phyloP scores from a whole-genome alignment of 2,797 vertebrate genomes.

The Cottoperca gobio region DNA sequence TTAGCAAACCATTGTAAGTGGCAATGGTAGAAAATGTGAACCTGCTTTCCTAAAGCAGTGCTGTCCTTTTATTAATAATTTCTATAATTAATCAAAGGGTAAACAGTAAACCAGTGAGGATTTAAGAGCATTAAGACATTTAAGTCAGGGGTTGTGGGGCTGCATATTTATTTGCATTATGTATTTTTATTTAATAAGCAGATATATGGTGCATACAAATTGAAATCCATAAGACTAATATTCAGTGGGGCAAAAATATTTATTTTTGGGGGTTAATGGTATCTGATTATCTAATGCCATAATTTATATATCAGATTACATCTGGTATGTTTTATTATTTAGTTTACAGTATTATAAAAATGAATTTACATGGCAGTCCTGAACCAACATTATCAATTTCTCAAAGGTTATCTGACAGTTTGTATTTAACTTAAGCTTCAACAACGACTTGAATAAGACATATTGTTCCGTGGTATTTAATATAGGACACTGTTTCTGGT shows the following conservation, averaged over 20 bases:
- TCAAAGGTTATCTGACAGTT: not conserved
- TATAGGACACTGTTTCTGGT: too few relatives aligned
- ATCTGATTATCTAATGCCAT: not conserved
- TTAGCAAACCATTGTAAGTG: constrained; percentile 65
- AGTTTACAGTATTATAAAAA: too few relatives aligned
- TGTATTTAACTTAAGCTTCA: not conserved
- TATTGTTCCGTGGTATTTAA: not conserved
- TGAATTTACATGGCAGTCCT: not conserved
- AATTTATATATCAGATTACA: not conserved
- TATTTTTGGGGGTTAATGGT: not conserved
- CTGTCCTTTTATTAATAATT: constrained; percentile 47
- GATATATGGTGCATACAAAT: not conserved
- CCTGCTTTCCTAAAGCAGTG: constrained; percentile 30
- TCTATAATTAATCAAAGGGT: constrained; percentile 57
- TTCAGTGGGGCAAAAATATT: not conserved
- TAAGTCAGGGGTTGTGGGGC: not conserved
- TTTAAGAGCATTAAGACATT: constrained; percentile 34
- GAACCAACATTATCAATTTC: not conserved
- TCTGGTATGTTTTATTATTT: not conserved
- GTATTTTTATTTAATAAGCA: not conserved
- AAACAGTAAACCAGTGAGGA: constrained; percentile 39
- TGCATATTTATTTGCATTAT: constrained; percentile 27
- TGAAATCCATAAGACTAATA: not conserved
- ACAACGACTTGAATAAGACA: not conserved
- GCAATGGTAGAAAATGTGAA: constrained; percentile 41